phyloP scores from a whole-genome alignment of 2,113 vertebrate species.

The Neolamprologus longior region DNA sequence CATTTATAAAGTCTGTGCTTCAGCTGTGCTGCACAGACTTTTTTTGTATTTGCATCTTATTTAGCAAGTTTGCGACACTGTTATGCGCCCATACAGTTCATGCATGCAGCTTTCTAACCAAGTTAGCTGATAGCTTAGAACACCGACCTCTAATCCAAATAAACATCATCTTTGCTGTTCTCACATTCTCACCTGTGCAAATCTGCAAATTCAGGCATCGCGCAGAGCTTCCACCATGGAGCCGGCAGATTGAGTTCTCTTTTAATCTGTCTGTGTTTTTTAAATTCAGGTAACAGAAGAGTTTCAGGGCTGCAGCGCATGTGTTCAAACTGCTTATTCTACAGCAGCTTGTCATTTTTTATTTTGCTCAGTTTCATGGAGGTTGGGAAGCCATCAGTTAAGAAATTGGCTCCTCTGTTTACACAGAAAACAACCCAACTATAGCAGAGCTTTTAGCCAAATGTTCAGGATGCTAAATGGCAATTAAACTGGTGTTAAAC shows the following conservation, averaged over 20 bases:
- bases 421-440: not conserved
- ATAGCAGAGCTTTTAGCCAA: not conserved
- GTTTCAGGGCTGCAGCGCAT: not conserved
- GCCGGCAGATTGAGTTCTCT: not conserved
- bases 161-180: not conserved
- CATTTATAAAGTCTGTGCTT: not conserved
- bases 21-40: not conserved
- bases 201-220: not conserved
- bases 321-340: not conserved
- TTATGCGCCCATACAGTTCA: accelerated
- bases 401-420: not conserved
- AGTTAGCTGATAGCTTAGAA: not conserved
- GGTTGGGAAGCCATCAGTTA: not conserved
- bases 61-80: not conserved
- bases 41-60: not conserved
- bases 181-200: not conserved
- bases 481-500: not conserved
- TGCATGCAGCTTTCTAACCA: not conserved
- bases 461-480: not conserved
- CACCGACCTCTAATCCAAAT: not conserved
- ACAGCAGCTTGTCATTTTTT: not conserved
- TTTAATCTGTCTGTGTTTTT: not conserved
- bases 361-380: not conserved
- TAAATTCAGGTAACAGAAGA: not conserved
- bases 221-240: not conserved